Percentiles rank a stretch among this genome's conserved stretches.
These are phyloP conservation scores for Agonum fuliginosum DNA, from an alignment of 2,888 invertebrate species.

Conservation along the genomic window DNA sequence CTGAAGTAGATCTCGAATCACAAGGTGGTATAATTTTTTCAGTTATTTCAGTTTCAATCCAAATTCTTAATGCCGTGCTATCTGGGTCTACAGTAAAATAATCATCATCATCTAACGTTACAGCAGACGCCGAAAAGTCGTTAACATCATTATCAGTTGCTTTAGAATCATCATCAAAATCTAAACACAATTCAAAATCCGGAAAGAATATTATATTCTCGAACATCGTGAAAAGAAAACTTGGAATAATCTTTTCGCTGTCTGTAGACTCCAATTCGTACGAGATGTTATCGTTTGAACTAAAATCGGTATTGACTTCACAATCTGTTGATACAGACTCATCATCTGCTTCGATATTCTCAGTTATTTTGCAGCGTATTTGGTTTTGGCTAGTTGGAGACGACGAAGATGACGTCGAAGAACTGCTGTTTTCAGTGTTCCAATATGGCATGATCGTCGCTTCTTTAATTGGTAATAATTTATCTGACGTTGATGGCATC, in stretches of 20 bases:
- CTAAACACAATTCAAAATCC: background rate
- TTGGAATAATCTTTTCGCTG: constrained; percentile 9
- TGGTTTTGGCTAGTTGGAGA: background rate
- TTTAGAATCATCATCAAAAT: constrained; percentile 12
- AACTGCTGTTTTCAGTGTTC: too few species aligned
- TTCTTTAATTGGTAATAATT: too few species aligned
- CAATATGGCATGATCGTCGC: too few species aligned
- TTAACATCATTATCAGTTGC: background rate
- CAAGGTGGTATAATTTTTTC: too few species aligned
- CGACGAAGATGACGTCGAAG: too few species aligned
- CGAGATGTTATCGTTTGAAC: background rate
- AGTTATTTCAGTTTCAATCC: too few species aligned
- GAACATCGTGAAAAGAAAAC: background rate
- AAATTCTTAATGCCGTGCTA: too few species aligned
- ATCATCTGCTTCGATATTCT: background rate
- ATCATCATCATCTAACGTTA: too few species aligned
- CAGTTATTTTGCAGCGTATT: too few species aligned
- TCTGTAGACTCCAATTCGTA: background rate
- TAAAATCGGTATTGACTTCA: background rate
- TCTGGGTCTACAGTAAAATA: too few species aligned
- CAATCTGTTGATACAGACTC: background rate
- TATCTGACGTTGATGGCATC: background rate
- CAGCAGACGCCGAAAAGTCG: too few species aligned
- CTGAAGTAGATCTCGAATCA: too few species aligned
- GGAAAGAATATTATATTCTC: background rate